Percentiles rank a stretch among this genome's conserved stretches.
phyloP scores from a whole-genome alignment of 1,140 invertebrate species.

The Drosophila prosaltans region DNA sequence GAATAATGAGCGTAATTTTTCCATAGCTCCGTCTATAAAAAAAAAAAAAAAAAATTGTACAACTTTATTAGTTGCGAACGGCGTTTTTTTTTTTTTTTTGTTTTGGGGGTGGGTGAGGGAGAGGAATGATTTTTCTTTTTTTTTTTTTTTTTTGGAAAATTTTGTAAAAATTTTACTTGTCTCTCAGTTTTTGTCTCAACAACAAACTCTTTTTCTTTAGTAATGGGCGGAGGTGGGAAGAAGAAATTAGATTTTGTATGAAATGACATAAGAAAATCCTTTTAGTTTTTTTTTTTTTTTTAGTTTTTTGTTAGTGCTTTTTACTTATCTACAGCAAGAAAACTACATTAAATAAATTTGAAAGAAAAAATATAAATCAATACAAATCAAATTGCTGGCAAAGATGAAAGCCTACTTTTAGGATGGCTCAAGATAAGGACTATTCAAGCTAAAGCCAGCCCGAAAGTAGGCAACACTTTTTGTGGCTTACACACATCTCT shows the following conservation, averaged over 20 bases:
- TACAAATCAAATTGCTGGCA: conserved; percentile 5
- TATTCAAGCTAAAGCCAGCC: neutral
- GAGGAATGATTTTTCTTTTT: conserved; percentile 27
- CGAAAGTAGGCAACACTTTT: conserved; percentile 31
- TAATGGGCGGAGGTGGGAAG: neutral
- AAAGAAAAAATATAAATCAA: neutral
- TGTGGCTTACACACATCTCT: neutral
- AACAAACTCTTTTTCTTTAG: conserved; percentile 44
- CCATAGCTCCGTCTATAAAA: conserved; percentile 80
- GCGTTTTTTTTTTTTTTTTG: conserved; percentile 32
- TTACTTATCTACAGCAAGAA: conserved; percentile 39
- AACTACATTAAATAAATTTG: conserved; percentile 32
- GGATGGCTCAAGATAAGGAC: neutral
- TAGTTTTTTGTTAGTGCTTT: conserved; percentile 43
- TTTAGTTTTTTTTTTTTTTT: neutral
- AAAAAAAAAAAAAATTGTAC: conserved; percentile 78
- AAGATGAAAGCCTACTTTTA: conserved; percentile 1
- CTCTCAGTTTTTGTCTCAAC: conserved; percentile 46
- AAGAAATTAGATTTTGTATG: conserved; percentile 4
- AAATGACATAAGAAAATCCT: conserved; percentile 25
- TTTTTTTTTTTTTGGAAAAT: conserved; percentile 14
- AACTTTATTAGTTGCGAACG: conserved; percentile 75
- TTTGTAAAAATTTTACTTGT: conserved; percentile 21
- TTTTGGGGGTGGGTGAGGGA: conserved; percentile 17
- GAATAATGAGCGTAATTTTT: conserved; percentile 82